A percentile compares a stretch with the other conserved stretches of the same genome.
phyloP scores from a whole-genome alignment of 2,797 vertebrate species.

The Chaetophractus vellerosus region DNA sequence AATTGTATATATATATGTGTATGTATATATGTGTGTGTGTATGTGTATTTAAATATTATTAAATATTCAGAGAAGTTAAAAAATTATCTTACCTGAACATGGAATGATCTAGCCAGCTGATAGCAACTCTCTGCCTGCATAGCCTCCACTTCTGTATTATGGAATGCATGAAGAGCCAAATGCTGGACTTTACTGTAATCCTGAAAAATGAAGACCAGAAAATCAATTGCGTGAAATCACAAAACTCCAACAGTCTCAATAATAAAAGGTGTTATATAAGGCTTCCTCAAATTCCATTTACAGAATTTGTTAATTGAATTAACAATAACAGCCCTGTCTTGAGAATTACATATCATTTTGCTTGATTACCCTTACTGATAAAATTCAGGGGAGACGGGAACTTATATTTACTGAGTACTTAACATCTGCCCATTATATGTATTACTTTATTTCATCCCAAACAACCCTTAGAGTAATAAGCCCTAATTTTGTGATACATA shows the following conservation, averaged over 20 bases:
- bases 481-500: background rate
- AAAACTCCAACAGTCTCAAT: background rate
- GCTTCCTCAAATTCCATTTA: background rate
- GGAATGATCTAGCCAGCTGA: constrained; percentile 98
- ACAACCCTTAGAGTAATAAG: background rate
- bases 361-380: background rate
- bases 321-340: background rate
- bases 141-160: constrained; percentile 99
- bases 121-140: constrained; percentile 99
- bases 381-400: background rate
- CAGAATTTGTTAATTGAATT: constrained; percentile 12
- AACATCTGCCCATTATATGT: background rate
- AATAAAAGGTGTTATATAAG: background rate
- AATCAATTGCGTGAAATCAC: background rate
- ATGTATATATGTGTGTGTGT: too few relatives aligned
- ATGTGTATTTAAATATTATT: background rate
- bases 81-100: constrained; percentile 94
- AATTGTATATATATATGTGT: background rate
- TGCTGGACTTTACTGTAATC: constrained; percentile 99
- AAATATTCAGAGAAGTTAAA: background rate
- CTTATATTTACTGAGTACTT: background rate
- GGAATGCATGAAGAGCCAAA: constrained; percentile 98
- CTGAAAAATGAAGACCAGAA: constrained; percentile 86
- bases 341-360: background rate
- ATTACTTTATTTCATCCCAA: constrained; percentile 32